A percentile compares a stretch with the other conserved stretches of the same genome.
Evolutionary conservation across 1,140 invertebrate species (phyloP).

Genomic region (Pemphigus obesinymphae): DNA sequence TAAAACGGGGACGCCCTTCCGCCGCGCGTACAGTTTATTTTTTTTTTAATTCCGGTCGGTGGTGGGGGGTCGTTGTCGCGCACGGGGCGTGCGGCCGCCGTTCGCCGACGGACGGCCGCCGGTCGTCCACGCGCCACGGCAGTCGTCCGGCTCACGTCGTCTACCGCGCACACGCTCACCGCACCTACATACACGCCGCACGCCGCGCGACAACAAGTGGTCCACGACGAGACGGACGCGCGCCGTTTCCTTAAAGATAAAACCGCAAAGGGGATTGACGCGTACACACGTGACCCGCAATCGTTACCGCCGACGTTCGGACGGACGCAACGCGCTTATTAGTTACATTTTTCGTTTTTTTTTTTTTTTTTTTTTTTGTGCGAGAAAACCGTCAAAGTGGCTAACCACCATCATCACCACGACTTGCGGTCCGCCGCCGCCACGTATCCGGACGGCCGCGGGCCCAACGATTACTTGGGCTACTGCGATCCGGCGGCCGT

Average conservation of each 20-base stretch:
- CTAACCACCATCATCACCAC: constrained; percentile 12
- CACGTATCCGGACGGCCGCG: background rate
- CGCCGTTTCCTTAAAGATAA: constrained; percentile 25
- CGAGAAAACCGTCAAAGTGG: constrained; percentile 20
- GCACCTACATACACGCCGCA: background rate
- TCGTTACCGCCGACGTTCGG: no score
- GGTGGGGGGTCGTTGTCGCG: constrained; percentile 15
- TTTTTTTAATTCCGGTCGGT: constrained; percentile 12
- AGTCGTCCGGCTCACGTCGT: constrained; percentile 17
- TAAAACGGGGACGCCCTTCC: constrained; percentile 21
- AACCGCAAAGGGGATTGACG: background rate
- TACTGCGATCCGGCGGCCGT: constrained; percentile 39
- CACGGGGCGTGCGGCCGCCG: constrained; percentile 22
- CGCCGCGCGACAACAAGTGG: constrained; percentile 12
- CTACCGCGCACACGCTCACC: constrained; percentile 3
- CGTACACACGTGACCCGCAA: background rate
- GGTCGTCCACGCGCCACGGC: constrained; percentile 34
- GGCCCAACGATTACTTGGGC: constrained; percentile 33
- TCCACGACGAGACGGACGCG: background rate
- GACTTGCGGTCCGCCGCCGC: constrained; percentile 17
- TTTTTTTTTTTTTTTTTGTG: background rate
- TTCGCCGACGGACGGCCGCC: constrained; percentile 19
- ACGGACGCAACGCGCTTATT: no score
- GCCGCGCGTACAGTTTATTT: no score
- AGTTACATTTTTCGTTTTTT: background rate